Evolutionary conservation across 2,113 vertebrate genomes (phyloP).

Genomic region (Opisthocomus hoazin): DNA sequence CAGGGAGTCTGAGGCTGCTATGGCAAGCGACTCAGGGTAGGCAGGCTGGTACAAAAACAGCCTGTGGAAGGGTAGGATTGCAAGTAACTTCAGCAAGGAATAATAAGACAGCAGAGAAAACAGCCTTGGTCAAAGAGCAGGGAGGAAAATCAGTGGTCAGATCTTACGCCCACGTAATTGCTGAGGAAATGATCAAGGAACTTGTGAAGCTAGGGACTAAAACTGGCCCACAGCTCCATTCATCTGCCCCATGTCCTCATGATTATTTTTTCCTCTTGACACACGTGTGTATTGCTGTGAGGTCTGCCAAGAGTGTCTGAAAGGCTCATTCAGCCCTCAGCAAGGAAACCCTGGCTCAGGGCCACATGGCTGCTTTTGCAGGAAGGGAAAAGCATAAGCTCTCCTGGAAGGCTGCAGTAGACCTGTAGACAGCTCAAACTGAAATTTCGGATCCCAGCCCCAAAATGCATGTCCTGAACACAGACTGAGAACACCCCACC

Average conservation of each 20-base stretch:
- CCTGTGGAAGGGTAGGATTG: background rate
- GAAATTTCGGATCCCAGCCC: background rate
- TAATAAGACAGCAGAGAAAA: background rate
- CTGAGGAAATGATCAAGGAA: background rate
- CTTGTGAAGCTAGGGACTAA: background rate
- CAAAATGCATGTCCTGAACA: background rate
- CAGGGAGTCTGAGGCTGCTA: background rate
- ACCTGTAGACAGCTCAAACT: background rate
- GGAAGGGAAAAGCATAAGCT: background rate
- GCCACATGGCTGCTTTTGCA: background rate
- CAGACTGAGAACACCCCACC: background rate
- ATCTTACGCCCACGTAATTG: background rate
- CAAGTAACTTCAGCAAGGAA: background rate
- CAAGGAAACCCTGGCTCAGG: background rate
- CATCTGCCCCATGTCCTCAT: background rate
- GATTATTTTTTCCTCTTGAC: background rate
- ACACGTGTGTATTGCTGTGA: background rate
- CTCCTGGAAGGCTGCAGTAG: background rate
- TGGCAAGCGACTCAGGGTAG: background rate
- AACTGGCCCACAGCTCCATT: background rate
- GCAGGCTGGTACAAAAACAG: background rate
- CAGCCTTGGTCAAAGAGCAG: background rate
- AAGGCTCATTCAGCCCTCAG: constrained; percentile 25
- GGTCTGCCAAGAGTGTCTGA: background rate
- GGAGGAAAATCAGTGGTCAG: background rate